A percentile compares a stretch with the other conserved stretches of the same genome.
These are phyloP conservation scores for Chymomyza procnemis DNA, from an alignment of 2,888 invertebrate genomes.

Conservation along the genomic window DNA sequence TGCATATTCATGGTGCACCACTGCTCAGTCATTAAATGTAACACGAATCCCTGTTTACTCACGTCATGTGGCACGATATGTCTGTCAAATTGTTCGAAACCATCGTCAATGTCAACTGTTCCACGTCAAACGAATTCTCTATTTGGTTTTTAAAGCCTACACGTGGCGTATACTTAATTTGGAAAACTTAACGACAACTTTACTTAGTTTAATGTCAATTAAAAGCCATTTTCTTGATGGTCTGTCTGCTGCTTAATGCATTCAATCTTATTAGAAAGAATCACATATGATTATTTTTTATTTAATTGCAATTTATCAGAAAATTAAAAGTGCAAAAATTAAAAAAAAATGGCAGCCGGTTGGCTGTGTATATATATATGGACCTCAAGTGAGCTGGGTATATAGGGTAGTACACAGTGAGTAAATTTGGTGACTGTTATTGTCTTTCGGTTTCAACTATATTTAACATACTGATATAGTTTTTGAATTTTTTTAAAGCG, in stretches of 20 bases:
- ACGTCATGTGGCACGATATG: constrained; percentile 48
- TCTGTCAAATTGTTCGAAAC: constrained; percentile 40
- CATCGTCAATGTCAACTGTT: constrained; percentile 1
- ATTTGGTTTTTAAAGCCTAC: constrained; percentile 34
- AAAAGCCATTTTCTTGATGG: constrained; percentile 32
- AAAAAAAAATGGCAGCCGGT: neutral
- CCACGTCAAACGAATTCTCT: neutral
- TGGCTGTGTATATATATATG: neutral
- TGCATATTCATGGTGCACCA: neutral
- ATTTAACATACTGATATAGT: too few relatives aligned
- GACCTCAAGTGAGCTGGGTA: neutral
- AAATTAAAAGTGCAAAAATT: neutral
- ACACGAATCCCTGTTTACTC: constrained; percentile 36
- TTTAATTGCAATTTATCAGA: constrained; percentile 24
- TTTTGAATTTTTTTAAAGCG: too few relatives aligned
- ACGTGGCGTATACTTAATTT: constrained; percentile 16
- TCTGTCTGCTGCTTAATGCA: constrained; percentile 14
- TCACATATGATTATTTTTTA: constrained; percentile 30
- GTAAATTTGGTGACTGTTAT: too few relatives aligned
- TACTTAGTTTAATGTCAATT: constrained; percentile 23
- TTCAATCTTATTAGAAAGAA: constrained; percentile 4
- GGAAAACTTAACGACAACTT: constrained; percentile 4
- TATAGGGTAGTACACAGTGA: neutral
- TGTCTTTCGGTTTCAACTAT: too few relatives aligned
- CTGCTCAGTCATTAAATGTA: constrained; percentile 43